Conservation (phyloP, 2,888 invertebrate genomes). For the Aphrophora alni region DNA sequence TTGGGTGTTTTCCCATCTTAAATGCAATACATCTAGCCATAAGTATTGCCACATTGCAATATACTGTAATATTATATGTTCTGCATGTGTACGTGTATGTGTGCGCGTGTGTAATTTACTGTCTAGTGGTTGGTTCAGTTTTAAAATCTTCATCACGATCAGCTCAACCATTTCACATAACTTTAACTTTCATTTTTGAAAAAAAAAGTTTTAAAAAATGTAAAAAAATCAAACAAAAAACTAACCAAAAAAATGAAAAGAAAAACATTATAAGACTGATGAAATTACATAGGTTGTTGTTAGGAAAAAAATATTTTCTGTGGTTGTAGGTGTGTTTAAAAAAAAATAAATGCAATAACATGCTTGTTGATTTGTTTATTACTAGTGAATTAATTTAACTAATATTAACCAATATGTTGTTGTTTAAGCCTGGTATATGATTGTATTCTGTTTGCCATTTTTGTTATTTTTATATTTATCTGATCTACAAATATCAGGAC, state of each 20-base stretch:
- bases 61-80: conserved; percentile 2
- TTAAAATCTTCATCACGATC: conserved; percentile 2
- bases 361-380: conserved; percentile 28
- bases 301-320: conserved; percentile 35
- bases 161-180: conserved; percentile 11
- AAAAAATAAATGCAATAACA: conserved; percentile 40
- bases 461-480: conserved; percentile 39
- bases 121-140: conserved; percentile 12
- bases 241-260: not conserved
- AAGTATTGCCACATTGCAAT: not conserved
- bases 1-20: conserved; percentile 11
- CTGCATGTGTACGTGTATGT: conserved; percentile 7
- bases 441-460: conserved; percentile 36
- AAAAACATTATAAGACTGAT: conserved; percentile 40
- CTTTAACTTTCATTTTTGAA: conserved; percentile 3
- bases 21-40: conserved; percentile 2
- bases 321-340: conserved; percentile 31
- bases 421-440: conserved; percentile 30
- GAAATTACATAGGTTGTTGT: conserved; percentile 37
- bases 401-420: conserved; percentile 11
- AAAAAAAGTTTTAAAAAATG: too few relatives aligned
- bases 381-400: conserved; percentile 10
- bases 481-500: conserved; percentile 28
- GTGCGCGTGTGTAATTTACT: conserved; percentile 4
- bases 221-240: not conserved